Base-by-base conservation (phyloP, 2,888 invertebrate genomes). In the Ecliptopera silaceata region DNA sequence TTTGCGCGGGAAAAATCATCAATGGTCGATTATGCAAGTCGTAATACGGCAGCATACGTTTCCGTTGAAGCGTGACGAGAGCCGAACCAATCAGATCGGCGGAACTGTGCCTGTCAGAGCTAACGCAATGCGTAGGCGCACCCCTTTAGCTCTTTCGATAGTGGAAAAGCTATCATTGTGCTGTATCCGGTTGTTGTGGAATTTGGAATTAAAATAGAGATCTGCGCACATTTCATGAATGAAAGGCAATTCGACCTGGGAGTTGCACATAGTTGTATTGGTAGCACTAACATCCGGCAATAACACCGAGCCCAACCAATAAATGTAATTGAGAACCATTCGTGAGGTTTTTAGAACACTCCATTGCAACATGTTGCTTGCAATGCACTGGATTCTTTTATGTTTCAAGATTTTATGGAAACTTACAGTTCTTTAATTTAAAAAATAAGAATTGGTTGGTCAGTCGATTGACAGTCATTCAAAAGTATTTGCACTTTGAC, bases 81-180 rank as follows among this genome's bases (percentile, higher is more conserved):
- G 74, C 65, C 72, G 74, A 72, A 69, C 78, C 80, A 76, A 78
- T 87, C 80, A 82, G 85, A 84, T 79, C 77, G 77, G 77, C 88
- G 88, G 88, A 88, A 87, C 84, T 88, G 69, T 78, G 88, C 75
- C 68, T 84, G 83, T 86, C 84, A 82, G 71, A 71, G 73, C 63
- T 77, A 80, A 82, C 82, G 82, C 81, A 83, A 82, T 84, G 85
- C 84, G 84, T 81, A 73, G 86, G 77, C 84, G 82, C 87, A 86
- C 83, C 86, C 80, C 74, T 72, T 65, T 70, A 61, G 72, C 54
- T 74, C 66, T 75, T 71, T 70, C 70, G 68, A 72, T 72, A 72
- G 74, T 79, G 78, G 75, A 79, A 84, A 81, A 76, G 63, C 71
- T 56, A 66, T 72, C 71, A 79, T 81, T 83, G 78, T 80, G 64